Percentiles rank a stretch among this genome's conserved stretches.
Conservation (phyloP, 2,888 invertebrate genomes). For the Hirtodrosophila duncani region DNA sequence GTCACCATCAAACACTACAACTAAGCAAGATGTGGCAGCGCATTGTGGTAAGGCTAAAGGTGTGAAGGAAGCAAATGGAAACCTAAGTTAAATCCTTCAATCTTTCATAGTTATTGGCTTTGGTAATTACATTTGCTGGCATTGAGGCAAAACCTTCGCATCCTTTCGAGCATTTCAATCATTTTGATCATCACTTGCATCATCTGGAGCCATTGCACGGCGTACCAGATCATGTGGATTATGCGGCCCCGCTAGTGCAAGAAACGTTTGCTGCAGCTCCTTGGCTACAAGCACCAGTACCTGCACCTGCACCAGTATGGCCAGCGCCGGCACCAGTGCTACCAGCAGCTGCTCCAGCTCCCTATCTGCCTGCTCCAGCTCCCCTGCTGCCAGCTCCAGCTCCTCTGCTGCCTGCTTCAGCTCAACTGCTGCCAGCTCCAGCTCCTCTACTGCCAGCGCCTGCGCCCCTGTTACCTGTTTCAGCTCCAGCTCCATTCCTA, state of each 20-base stretch:
- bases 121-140: conserved; percentile 37
- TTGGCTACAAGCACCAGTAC: conserved; percentile 9
- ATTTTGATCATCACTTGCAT: conserved; percentile 32
- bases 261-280: conserved; percentile 25
- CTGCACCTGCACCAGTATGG: conserved; percentile 34
- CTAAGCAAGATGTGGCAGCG: conserved; percentile 60
- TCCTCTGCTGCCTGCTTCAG: conserved; percentile 20
- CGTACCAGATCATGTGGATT: conserved; percentile 57
- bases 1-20: conserved; percentile 13
- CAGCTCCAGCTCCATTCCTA: conserved; percentile 1
- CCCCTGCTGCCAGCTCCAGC: conserved; percentile 26
- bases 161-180: conserved; percentile 51
- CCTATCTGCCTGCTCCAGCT: conserved; percentile 29
- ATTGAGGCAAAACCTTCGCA: conserved; percentile 62
- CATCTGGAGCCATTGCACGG: conserved; percentile 43
- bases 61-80: not conserved
- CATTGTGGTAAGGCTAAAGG: conserved; percentile 63
- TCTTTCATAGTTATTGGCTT: conserved; percentile 31
- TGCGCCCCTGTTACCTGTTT: conserved; percentile 27
- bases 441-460: conserved; percentile 40
- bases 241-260: conserved; percentile 34
- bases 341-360: conserved; percentile 22
- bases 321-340: conserved; percentile 8
- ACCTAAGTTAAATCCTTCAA: not conserved
- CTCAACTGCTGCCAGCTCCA: conserved; percentile 26